Evolutionary conservation across 2,888 invertebrate genomes (phyloP).

Genomic region (Morinoia aosen): DNA sequence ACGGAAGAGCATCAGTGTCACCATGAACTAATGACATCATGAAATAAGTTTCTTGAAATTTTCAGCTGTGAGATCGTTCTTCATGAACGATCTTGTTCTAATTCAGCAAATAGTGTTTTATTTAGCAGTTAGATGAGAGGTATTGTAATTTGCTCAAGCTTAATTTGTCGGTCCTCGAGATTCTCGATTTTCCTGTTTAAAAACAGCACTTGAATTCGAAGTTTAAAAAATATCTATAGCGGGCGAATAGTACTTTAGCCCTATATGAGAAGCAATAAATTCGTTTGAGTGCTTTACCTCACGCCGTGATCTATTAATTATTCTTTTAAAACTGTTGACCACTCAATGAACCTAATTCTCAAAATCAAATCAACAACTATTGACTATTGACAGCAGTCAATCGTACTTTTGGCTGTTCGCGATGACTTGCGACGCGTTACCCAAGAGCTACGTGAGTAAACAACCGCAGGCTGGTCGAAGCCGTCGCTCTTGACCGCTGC

Average conservation of each 20-base stretch:
- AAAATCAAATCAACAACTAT: not conserved
- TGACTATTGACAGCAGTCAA: not conserved
- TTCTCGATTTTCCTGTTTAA: not conserved
- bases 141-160: not conserved
- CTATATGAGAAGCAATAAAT: too few species aligned
- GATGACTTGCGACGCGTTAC: not conserved
- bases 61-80: not conserved
- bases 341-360: not conserved
- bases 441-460: not conserved
- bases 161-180: not conserved
- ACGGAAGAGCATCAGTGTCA: too few species aligned
- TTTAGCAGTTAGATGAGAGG: not conserved
- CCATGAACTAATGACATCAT: too few species aligned
- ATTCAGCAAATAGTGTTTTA: not conserved
- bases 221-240: not conserved
- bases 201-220: not conserved
- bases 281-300: too few species aligned
- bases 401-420: not conserved
- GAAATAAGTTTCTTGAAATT: not conserved
- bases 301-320: too few species aligned
- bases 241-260: not conserved
- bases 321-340: too few species aligned
- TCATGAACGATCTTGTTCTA: not conserved
- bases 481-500: slow-evolving; percentile 8
- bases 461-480: not conserved